These are phyloP conservation scores for Bovichtus diacanthus DNA, from an alignment of 2,797 vertebrate genomes.

Conservation along the genomic window DNA sequence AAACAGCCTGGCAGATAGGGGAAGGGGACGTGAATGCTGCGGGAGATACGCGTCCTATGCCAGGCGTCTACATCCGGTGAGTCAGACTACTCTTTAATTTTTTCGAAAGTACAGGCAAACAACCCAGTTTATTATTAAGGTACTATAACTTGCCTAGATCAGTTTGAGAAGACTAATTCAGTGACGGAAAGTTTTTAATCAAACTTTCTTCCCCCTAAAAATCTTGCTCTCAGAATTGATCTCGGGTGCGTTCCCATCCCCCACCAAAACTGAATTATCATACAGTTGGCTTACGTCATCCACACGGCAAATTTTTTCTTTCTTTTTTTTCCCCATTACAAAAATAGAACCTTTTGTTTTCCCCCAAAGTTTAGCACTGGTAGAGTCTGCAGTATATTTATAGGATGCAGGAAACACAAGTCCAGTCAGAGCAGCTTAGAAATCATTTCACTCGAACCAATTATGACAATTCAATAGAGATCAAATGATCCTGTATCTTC, in stretches of 20 bases:
- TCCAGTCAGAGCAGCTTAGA: conserved; percentile 35
- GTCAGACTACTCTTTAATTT: neutral
- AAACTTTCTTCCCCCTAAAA: neutral
- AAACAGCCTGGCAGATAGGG: no score
- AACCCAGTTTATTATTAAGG: neutral
- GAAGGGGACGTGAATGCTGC: no score
- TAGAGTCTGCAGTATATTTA: conserved; percentile 17
- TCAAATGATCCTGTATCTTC: conserved; percentile 60
- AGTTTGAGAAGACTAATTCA: conserved; percentile 1
- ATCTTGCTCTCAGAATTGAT: neutral
- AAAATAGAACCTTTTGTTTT: neutral
- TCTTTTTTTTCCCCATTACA: no score
- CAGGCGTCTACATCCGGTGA: no score
- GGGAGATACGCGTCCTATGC: no score
- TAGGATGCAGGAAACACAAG: conserved; percentile 17
- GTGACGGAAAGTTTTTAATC: neutral
- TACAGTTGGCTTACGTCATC: neutral
- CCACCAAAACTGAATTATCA: neutral
- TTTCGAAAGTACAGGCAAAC: neutral
- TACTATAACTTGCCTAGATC: neutral
- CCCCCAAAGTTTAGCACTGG: neutral
- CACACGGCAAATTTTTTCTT: neutral
- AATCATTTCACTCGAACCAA: conserved; percentile 54
- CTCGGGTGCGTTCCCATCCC: conserved; percentile 3
- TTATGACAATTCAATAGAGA: conserved; percentile 57